Evolutionary conservation across 2,113 vertebrate genomes (phyloP).

Genomic region (Toxotes jaculatrix): DNA sequence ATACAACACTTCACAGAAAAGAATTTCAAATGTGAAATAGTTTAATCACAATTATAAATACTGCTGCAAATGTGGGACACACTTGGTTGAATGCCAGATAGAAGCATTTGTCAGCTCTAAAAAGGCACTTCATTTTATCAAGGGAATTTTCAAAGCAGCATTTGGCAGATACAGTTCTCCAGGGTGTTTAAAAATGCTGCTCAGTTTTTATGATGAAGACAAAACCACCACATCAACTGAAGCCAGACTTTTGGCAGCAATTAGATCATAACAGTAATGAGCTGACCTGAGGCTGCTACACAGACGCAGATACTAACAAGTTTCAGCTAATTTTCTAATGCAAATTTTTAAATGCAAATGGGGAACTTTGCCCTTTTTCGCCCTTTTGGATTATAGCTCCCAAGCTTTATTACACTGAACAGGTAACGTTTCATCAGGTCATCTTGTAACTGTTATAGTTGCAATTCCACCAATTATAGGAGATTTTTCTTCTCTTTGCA

Average conservation of each 20-base stretch:
- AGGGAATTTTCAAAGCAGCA: not conserved
- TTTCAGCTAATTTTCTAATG: not conserved
- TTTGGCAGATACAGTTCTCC: not conserved
- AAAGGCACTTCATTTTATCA: not conserved
- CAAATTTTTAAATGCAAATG: no score
- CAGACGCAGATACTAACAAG: not conserved
- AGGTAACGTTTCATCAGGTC: no score
- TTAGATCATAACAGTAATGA: no score
- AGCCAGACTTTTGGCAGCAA: not conserved
- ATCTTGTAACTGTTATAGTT: no score
- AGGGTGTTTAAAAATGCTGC: not conserved
- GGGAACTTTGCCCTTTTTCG: no score
- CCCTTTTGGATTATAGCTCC: no score
- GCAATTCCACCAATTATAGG: no score
- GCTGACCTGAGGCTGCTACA: not conserved
- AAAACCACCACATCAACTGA: constrained; percentile 5
- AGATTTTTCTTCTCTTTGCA: no score
- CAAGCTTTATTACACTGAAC: no score
- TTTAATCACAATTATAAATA: not conserved
- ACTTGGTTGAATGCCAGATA: not conserved
- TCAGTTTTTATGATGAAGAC: constrained; percentile 7
- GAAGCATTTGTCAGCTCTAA: not conserved
- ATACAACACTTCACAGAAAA: not conserved
- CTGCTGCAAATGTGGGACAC: not conserved
- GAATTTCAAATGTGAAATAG: not conserved